phyloP scores from a whole-genome alignment of 1,140 invertebrate species.

The Ptiloglossa arizonensis region DNA sequence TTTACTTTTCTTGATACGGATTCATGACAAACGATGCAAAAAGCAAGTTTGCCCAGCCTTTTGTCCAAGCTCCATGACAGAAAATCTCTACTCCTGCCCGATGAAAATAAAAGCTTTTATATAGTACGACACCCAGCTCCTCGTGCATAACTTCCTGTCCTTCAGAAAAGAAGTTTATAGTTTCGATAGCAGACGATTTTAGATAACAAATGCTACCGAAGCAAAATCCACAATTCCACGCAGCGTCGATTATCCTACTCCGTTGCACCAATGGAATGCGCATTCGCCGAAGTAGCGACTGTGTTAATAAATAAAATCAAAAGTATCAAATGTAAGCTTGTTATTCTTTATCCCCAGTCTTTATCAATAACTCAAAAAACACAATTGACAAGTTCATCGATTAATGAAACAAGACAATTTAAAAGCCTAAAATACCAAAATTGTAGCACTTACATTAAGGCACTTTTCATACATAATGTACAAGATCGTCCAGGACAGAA shows the following conservation, averaged over 20 bases:
- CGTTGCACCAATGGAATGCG: conserved; percentile 61
- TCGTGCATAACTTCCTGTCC: conserved; percentile 38
- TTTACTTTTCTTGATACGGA: conserved; percentile 69
- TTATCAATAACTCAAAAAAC: conserved; percentile 17
- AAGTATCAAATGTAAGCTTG: conserved; percentile 29
- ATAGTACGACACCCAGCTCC: conserved; percentile 57
- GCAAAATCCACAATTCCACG: conserved; percentile 70
- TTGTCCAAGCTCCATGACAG: conserved; percentile 63
- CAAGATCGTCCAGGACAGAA: conserved; percentile 61
- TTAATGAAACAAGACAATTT: background rate
- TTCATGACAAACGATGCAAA: conserved; percentile 71
- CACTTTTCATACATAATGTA: conserved; percentile 67
- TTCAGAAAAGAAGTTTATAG: conserved; percentile 34
- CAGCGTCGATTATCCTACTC: conserved; percentile 64
- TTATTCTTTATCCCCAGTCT: conserved; percentile 18
- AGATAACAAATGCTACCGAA: conserved; percentile 67
- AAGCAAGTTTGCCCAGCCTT: conserved; percentile 68
- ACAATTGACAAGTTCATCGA: conserved; percentile 27
- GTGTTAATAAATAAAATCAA: conserved; percentile 39
- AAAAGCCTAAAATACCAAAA: background rate
- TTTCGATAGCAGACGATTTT: conserved; percentile 45
- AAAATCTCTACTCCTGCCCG: conserved; percentile 64
- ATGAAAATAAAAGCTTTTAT: conserved; percentile 73
- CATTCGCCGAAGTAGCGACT: conserved; percentile 69
- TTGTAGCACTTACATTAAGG: conserved; percentile 65